Conservation (phyloP, 2,888 invertebrate genomes). For the Chrysodeixis includens region DNA sequence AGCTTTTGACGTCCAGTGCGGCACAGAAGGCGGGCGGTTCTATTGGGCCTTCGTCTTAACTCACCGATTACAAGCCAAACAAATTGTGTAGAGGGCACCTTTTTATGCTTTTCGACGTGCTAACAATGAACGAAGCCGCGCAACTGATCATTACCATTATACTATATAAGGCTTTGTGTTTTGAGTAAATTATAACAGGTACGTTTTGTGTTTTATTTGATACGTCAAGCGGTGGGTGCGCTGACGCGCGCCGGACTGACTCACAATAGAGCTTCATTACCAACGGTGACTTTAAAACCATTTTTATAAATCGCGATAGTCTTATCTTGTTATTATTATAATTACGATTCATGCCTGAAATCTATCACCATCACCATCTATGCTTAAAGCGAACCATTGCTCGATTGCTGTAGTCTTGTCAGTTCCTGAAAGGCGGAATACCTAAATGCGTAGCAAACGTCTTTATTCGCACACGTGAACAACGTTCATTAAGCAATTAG, state of each 20-base stretch:
- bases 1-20: constrained; percentile 70
- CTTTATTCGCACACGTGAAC: constrained; percentile 68
- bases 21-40: constrained; percentile 74
- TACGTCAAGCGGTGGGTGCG: constrained; percentile 71
- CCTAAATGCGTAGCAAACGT: constrained; percentile 69
- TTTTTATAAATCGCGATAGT: constrained; percentile 72
- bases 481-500: constrained; percentile 82
- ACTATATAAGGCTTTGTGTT: constrained; percentile 88
- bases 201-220: constrained; percentile 82
- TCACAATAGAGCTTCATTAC: constrained; percentile 85
- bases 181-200: constrained; percentile 89
- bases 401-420: constrained; percentile 68
- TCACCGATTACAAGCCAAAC: constrained; percentile 84
- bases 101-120: constrained; percentile 85
- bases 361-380: constrained; percentile 58
- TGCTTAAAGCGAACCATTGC: constrained; percentile 66
- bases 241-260: constrained; percentile 66
- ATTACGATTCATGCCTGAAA: constrained; percentile 64
- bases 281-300: constrained; percentile 83
- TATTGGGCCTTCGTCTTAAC: constrained; percentile 71
- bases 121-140: constrained; percentile 84
- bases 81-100: constrained; percentile 84
- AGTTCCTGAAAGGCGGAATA: constrained; percentile 66
- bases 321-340: constrained; percentile 68
- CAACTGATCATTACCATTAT: constrained; percentile 89